Percentiles rank a stretch among this genome's conserved stretches.
phyloP scores from a whole-genome alignment of 1,140 invertebrate genomes.

The Orussus abietinus region DNA sequence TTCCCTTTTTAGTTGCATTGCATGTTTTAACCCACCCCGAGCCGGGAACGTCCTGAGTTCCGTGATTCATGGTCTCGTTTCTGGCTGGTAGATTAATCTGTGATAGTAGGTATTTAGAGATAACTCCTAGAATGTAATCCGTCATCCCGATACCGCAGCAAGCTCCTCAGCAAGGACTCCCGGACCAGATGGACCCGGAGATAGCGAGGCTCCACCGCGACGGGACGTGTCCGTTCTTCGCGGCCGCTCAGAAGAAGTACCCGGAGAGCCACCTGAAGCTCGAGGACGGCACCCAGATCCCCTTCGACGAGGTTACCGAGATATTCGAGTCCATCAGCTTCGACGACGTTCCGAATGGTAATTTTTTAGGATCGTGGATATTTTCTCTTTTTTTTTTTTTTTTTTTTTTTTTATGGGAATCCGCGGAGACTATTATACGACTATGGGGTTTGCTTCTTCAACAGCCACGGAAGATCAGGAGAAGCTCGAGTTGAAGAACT shows the following conservation, averaged over 20 bases:
- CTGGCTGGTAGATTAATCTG: too few species aligned
- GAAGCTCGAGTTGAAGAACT: conserved; percentile 43
- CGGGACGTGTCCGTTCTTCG: conserved; percentile 41
- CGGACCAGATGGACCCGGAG: conserved; percentile 37
- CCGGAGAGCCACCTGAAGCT: conserved; percentile 45
- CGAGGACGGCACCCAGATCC: conserved; percentile 49
- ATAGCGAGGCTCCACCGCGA: conserved; percentile 39
- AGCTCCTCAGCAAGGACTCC: conserved; percentile 31
- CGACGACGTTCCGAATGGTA: conserved; percentile 53
- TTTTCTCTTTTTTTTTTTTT: conserved; percentile 7
- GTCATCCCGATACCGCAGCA: too few species aligned
- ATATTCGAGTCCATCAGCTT: conserved; percentile 56
- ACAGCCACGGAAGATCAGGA: conserved; percentile 41
- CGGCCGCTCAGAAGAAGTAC: conserved; percentile 42
- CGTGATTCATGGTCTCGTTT: too few species aligned
- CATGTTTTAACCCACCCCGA: too few species aligned
- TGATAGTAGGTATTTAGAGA: too few species aligned
- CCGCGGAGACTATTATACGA: too few species aligned
- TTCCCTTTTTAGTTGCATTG: too few species aligned
- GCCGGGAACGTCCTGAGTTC: too few species aligned
- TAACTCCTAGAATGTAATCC: too few species aligned
- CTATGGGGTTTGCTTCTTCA: too few species aligned
- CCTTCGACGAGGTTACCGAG: conserved; percentile 56
- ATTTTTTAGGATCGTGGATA: conserved; percentile 19
- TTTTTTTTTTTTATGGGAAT: too few species aligned